These are phyloP conservation scores for Podiceps cristatus DNA, from an alignment of 2,113 vertebrate species.

Conservation along the genomic window DNA sequence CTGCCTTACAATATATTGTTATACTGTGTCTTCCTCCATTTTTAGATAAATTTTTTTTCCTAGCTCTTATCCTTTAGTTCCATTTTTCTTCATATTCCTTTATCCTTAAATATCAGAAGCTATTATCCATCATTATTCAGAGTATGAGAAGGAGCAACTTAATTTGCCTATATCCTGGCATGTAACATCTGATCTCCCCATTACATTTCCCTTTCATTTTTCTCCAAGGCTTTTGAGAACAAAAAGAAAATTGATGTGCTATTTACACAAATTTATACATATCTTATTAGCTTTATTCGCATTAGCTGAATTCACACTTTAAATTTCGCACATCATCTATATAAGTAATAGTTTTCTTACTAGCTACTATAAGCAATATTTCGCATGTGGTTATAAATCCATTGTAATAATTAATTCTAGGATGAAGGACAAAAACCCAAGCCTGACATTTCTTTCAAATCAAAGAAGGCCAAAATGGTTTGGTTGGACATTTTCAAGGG, in stretches of 20 bases:
- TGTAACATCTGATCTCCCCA: neutral
- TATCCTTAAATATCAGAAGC: neutral
- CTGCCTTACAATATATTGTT: neutral
- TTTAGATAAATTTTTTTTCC: neutral
- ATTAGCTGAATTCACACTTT: neutral
- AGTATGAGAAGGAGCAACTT: neutral
- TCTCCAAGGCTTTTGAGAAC: neutral
- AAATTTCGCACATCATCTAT: neutral
- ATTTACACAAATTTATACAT: neutral
- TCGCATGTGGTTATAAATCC: neutral
- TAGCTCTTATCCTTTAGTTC: neutral
- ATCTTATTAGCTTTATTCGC: neutral
- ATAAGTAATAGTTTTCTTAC: neutral
- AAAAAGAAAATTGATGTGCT: neutral
- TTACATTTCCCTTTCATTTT: neutral
- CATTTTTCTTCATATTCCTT: neutral
- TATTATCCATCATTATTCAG: neutral
- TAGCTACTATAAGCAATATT: neutral
- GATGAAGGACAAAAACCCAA: neutral
- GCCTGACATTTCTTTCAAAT: conserved; percentile 3
- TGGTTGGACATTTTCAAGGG: neutral
- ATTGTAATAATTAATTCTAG: neutral
- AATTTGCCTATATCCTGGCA: neutral
- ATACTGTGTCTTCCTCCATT: neutral
- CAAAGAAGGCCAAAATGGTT: neutral